Percentiles rank a stretch among this genome's conserved stretches.
Evolutionary conservation across 2,888 invertebrate genomes (phyloP).

Genomic region (Calephelis perditalis): DNA sequence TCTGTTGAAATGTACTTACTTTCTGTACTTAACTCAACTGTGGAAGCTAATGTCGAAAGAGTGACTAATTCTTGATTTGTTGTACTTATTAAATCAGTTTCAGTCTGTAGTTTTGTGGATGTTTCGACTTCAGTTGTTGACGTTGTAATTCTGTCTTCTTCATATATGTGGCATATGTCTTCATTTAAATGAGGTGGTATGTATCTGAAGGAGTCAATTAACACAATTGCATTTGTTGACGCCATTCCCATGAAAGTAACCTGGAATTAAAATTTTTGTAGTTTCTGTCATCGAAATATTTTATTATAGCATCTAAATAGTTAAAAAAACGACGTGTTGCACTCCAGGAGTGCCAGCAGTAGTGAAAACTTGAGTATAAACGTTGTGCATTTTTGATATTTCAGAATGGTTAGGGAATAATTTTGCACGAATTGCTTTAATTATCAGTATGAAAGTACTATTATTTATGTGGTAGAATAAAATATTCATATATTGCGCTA

Average conservation of each 20-base stretch:
- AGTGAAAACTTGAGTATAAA: too few species aligned
- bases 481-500: too few species aligned
- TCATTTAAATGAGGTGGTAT: conserved; percentile 25
- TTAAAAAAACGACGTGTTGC: too few species aligned
- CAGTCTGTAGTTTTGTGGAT: background rate
- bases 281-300: too few species aligned
- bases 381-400: too few species aligned
- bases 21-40: background rate
- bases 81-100: background rate
- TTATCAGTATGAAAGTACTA: too few species aligned
- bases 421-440: too few species aligned
- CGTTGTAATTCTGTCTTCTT: background rate
- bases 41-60: background rate
- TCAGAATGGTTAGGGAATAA: too few species aligned
- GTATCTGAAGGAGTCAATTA: conserved; percentile 33
- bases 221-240: conserved; percentile 21
- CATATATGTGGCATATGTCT: conserved; percentile 17
- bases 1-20: too few species aligned
- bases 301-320: too few species aligned
- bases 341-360: too few species aligned
- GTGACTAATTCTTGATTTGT: background rate
- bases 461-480: too few species aligned
- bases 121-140: background rate
- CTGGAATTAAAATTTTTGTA: conserved; percentile 23
- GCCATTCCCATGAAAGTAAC: conserved; percentile 29